These are phyloP conservation scores for Myiagra hebetior DNA, from an alignment of 2,113 vertebrate species.

Conservation along the genomic window DNA sequence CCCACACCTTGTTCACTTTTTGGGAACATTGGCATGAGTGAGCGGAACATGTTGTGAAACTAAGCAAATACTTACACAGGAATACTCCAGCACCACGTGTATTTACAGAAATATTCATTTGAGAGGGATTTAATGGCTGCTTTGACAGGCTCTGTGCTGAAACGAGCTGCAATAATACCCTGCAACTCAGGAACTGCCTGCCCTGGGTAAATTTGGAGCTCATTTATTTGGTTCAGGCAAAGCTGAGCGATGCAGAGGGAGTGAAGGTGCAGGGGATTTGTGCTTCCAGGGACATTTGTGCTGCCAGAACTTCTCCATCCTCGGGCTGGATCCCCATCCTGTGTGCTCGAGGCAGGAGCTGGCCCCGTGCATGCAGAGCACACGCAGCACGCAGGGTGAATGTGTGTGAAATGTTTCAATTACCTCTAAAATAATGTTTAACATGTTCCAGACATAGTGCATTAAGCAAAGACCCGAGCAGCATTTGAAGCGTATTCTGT, in stretches of 20 bases:
- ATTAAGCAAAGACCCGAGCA: slow-evolving; percentile 68
- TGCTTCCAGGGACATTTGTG: not conserved
- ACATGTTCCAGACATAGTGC: slow-evolving; percentile 73
- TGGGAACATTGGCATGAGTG: slow-evolving; percentile 18
- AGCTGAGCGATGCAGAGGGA: not conserved
- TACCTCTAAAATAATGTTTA: slow-evolving; percentile 80
- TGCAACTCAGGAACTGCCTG: not conserved
- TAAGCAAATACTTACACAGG: slow-evolving; percentile 54
- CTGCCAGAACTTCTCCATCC: not conserved
- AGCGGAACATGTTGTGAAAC: slow-evolving; percentile 61
- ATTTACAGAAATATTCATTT: slow-evolving; percentile 56
- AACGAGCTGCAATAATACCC: slow-evolving; percentile 19
- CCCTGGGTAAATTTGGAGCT: not conserved
- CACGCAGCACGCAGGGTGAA: slow-evolving; percentile 22
- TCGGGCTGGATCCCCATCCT: not conserved
- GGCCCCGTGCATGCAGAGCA: not conserved
- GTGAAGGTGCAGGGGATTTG: not conserved
- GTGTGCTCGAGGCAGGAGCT: not conserved
- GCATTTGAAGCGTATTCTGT: slow-evolving; percentile 64
- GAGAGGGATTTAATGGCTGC: slow-evolving; percentile 53
- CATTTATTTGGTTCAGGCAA: not conserved
- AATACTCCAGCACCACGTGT: not conserved
- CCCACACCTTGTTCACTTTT: slow-evolving; percentile 46
- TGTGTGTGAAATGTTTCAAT: slow-evolving; percentile 82
- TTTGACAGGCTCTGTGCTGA: slow-evolving; percentile 45